These are phyloP conservation scores for Ellobius talpinus DNA, from an alignment of 2,113 vertebrate genomes.

Conservation along the genomic window DNA sequence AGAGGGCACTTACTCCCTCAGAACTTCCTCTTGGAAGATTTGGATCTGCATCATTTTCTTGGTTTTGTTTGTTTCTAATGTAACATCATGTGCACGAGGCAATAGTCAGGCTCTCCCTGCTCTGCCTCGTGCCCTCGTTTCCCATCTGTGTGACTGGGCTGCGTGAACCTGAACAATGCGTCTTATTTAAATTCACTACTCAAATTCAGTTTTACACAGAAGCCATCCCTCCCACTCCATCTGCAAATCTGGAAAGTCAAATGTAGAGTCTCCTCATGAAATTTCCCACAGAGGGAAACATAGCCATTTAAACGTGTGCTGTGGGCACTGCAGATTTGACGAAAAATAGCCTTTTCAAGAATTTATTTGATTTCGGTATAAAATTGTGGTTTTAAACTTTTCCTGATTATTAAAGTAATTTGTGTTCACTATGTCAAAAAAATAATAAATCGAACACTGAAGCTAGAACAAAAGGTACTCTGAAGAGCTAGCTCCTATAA, in stretches of 20 bases:
- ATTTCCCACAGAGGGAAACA: conserved; percentile 49
- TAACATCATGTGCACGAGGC: conserved; percentile 5
- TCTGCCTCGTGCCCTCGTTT: conserved; percentile 36
- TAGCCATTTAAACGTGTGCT: conserved; percentile 4
- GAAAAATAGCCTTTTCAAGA: conserved; percentile 38
- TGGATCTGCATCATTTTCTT: neutral
- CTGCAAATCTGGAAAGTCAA: conserved; percentile 67
- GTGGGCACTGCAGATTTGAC: conserved; percentile 1
- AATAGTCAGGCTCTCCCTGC: neutral
- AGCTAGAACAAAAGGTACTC: conserved; percentile 28
- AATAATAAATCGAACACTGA: conserved; percentile 17
- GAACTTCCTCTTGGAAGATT: neutral
- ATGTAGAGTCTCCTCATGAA: conserved; percentile 48
- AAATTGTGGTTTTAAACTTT: conserved; percentile 19
- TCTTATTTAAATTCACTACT: conserved; percentile 76
- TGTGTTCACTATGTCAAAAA: neutral
- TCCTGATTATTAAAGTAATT: conserved; percentile 53
- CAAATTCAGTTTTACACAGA: conserved; percentile 65
- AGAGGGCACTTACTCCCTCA: neutral
- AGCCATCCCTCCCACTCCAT: conserved; percentile 64
- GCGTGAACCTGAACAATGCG: conserved; percentile 39
- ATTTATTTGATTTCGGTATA: neutral
- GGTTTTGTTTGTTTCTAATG: conserved; percentile 54
- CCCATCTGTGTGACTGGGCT: conserved; percentile 35
- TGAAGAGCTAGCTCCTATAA: neutral